Evolutionary conservation across 1,140 invertebrate species (phyloP), one percentile per base, ranked within the genome.

Genomic region (Lycorma delicatula): DNA sequence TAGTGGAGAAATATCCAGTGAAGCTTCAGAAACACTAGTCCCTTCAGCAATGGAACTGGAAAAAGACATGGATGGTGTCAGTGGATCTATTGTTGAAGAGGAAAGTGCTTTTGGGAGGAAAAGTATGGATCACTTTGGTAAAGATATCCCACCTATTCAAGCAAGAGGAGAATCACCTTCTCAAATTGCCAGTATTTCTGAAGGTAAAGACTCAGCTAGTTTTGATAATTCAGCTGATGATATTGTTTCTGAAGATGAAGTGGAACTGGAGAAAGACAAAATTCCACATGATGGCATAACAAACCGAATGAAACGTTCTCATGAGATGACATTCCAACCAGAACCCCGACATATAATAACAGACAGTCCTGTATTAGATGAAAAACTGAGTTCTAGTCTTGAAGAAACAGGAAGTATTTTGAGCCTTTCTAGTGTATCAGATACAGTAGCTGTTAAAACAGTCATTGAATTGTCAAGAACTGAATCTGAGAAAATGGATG

Each of bases 271-370:
- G 13, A 57, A 51, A 51, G 46, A 58, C 7, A 49, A 34, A 27
- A 31, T 31, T 25, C 29, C 31, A 38, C 46, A 46, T 29, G 63
- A 64, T 54, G 41, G 41, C 16, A 31, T n/a, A 16, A 25, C 58
- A 18, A 26, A 34, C 36, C 25, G 38, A 63, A 91, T 93, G 89
- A 93, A 91, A 69, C 75, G 89, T 57, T 92, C 89, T 0, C 84
- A 87, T 60, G 89, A 93, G 74, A 92, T 93, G 89, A 87, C 87
- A 60, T 92, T 93, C 70, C 85, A 86, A 67, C 85, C 87, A 13
- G 82, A 81, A 71, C 76, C 75, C 6, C 72, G 71, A 65, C 63
- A 71, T 29, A 58, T 76, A n/a, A 67, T 70, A 1, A 63, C 48
- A 63, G 66, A 60, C 22, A 56, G 34, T 51, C 56, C 64, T 31